A percentile compares a stretch with the other conserved stretches of the same genome.
Evolutionary conservation across 2,113 vertebrate species (phyloP).

Genomic region (Leptosomus discolor): DNA sequence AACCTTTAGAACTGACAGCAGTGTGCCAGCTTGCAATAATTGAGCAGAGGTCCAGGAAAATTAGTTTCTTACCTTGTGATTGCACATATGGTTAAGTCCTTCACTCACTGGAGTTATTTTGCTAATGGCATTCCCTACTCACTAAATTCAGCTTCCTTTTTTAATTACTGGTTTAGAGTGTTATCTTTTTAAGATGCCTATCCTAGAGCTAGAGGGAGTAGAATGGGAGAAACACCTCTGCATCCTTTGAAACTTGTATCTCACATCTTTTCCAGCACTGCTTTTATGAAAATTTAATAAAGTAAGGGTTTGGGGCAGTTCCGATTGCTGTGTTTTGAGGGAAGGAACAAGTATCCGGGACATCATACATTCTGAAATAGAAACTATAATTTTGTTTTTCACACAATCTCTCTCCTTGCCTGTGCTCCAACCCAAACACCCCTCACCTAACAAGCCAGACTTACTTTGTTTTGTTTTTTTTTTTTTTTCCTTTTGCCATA

Average conservation of each 20-base stretch:
- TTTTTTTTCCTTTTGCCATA: neutral
- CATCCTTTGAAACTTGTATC: neutral
- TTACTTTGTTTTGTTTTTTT: no score
- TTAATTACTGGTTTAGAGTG: neutral
- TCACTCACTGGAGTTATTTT: neutral
- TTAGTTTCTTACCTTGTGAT: conserved; percentile 47
- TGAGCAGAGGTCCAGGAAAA: conserved; percentile 52
- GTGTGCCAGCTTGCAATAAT: neutral
- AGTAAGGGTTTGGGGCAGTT: neutral
- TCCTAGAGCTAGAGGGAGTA: neutral
- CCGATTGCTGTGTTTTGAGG: neutral
- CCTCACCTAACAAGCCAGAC: neutral
- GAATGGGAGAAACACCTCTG: neutral
- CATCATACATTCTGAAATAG: neutral
- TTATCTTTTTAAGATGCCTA: neutral
- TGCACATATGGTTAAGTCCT: neutral
- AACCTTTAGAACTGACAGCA: conserved; percentile 56
- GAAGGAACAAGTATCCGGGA: neutral
- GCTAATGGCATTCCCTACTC: neutral
- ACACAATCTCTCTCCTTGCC: neutral
- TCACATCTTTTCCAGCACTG: neutral
- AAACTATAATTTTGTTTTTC: neutral
- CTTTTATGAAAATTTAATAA: neutral
- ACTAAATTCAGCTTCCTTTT: neutral
- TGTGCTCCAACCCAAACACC: neutral